These are phyloP conservation scores for Diarsia dahlii DNA, from an alignment of 2,888 invertebrate genomes.

Conservation along the genomic window DNA sequence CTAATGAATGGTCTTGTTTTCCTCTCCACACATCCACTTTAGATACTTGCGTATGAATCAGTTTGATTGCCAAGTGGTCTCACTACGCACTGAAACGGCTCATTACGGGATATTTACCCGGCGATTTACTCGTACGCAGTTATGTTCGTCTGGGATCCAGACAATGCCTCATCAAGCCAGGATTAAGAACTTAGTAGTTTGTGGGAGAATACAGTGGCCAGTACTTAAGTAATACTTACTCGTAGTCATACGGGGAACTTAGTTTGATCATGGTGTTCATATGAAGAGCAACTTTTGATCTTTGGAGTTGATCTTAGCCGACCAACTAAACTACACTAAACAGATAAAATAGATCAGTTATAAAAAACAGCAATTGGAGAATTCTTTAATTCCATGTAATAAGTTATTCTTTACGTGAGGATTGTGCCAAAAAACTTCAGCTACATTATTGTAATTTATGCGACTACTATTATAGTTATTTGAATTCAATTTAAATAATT, in stretches of 20 bases:
- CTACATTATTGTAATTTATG: too few species aligned
- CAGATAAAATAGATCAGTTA: not conserved
- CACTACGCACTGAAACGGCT: constrained; percentile 57
- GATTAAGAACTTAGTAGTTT: constrained; percentile 58
- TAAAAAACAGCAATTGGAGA: not conserved
- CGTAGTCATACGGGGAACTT: not conserved
- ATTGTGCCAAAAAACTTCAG: not conserved
- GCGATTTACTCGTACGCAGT: constrained; percentile 36
- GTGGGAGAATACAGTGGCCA: constrained; percentile 14
- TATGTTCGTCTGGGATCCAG: constrained; percentile 45
- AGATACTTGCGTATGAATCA: constrained; percentile 54
- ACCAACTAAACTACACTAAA: not conserved
- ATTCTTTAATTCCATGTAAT: not conserved
- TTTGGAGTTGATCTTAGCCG: not conserved
- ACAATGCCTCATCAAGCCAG: constrained; percentile 66
- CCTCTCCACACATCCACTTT: constrained; percentile 20
- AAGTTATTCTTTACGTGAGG: not conserved
- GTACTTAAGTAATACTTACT: constrained; percentile 23
- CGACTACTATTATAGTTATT: not conserved
- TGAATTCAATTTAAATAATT: not conserved
- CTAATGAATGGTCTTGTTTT: constrained; percentile 48
- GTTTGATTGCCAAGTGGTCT: constrained; percentile 60
- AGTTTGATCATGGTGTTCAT: constrained; percentile 8
- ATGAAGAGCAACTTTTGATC: not conserved
- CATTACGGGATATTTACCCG: constrained; percentile 66